phyloP scores from a whole-genome alignment of 1,140 invertebrate genomes.

The Achatina immaculata region DNA sequence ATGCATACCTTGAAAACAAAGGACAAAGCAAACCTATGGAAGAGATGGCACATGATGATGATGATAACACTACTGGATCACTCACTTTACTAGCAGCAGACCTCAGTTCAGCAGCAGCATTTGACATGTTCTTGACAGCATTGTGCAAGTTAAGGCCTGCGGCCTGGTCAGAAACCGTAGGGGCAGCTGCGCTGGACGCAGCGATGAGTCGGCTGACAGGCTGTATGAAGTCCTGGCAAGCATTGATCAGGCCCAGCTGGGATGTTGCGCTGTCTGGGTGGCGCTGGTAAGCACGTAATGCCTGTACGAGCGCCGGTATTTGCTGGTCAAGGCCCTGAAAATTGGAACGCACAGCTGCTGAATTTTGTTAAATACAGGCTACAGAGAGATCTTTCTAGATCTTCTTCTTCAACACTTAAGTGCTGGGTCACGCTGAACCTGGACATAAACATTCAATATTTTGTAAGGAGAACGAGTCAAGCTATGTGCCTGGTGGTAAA shows the following conservation, averaged over 20 bases:
- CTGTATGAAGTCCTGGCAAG: conserved; percentile 87
- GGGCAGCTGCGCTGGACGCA: conserved; percentile 84
- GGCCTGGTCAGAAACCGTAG: conserved; percentile 86
- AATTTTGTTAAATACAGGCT: too few relatives aligned
- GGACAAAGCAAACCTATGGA: too few relatives aligned
- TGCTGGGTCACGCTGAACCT: too few relatives aligned
- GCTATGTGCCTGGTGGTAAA: too few relatives aligned
- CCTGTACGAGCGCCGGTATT: conserved; percentile 86
- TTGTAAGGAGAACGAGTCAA: too few relatives aligned
- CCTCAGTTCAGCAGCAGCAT: conserved; percentile 83
- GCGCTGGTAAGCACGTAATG: conserved; percentile 81
- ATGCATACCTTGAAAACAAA: too few relatives aligned
- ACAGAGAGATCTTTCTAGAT: too few relatives aligned
- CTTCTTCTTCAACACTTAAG: too few relatives aligned
- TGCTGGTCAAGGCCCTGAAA: conserved; percentile 79
- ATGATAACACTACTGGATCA: too few relatives aligned
- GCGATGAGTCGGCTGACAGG: conserved; percentile 80
- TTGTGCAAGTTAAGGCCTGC: conserved; percentile 81
- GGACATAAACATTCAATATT: too few relatives aligned
- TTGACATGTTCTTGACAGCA: conserved; percentile 81
- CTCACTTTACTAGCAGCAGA: conserved; percentile 80
- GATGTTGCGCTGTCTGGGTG: conserved; percentile 82
- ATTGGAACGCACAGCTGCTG: too few relatives aligned
- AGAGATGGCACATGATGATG: too few relatives aligned
- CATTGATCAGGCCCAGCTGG: conserved; percentile 87